Base-by-base conservation (phyloP, 2,797 vertebrate species). In the Sebastes taczanowskii region DNA sequence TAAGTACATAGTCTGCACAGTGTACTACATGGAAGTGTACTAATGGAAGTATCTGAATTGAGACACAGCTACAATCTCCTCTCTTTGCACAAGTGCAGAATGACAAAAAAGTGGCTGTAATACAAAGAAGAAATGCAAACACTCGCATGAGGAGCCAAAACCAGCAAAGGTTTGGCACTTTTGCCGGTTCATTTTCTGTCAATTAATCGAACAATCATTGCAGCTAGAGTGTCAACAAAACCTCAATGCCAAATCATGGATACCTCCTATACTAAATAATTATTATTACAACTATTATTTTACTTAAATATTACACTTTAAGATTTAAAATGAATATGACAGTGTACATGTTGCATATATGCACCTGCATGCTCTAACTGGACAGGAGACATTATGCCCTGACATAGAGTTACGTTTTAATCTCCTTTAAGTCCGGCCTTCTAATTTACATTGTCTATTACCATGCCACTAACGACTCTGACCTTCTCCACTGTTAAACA, bases 401-500 rank as follows among this genome's bases (percentile, higher is more conserved):
- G 86, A 88, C 68, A 72, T 20, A 27, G 65, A 86, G 84, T 83
- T 78, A 64, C 61, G 74, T 72, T 84, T 85, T 88, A 87, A 90
- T 91, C 82, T 86, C 52, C 74, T 80, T 74, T 73, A 80, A 89
- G 74, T 80, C 83, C 75, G 78, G 81, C 85, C 83, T 77, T 92
- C 85, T 90, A 86, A 92, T 93, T 89, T 87, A 82, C 90, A 87
- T 84, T 78, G 77, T 90, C 90, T 84, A 91, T 90, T 91, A 91
- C 88, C 35, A 83, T 84, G 74, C 68, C 55, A 74, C 88, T 94
- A 93, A 94, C 82, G 91, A 94, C 91, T 89, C 73, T 92, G 93
- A 95, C 92, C 93, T 94, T 94, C 91, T 92, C 86, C 74, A 62
- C 77, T 71, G 71, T 92, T 92, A 82, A 89, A 82, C 85, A 91